Evolutionary conservation across 2,797 vertebrate genomes (phyloP), one percentile per base, ranked within the genome.

Genomic region (Pachyuromys duprasi): DNA sequence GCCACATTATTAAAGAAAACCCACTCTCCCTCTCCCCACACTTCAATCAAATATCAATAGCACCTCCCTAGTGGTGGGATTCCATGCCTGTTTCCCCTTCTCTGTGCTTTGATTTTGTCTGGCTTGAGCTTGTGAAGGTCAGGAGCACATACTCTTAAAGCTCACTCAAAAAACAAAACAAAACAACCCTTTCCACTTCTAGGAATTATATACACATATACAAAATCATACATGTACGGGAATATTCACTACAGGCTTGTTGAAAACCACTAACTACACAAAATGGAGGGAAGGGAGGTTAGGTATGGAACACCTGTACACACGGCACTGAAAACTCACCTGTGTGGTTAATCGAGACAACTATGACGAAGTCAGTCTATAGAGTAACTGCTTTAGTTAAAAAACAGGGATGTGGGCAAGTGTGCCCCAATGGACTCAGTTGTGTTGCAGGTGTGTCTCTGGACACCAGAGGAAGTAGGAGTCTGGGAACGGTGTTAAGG

Each of bases 141-240:
- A 76, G 17, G 26, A 0, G 12, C 28, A 69, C 31, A 60, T 24
- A 65, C 17, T 78, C n/a, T 55, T 75, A 78, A 88, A 15, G 87
- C 6, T 94, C 86, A 72, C 28, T 82, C 60, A 57, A 65, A 84
- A 86, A 81, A 49, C n/a, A n/a, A n/a, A n/a, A n/a, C n/a, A n/a
- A n/a, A n/a, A n/a, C n/a, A 49, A 45, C 45, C 3, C 57, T 88
- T 91, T 93, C 9, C 22, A 42, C 8, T 26, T 90, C 0, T 24
- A 79, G 53, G 26, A 88, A 74, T 49, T 42, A 45, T 28, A 8
- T 74, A 1, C 7, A 60, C 9, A 5, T 53, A 28, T 33, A 31
- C 3, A 45, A 42, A 95, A 90, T 53, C 49, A 60, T 60, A 13
- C 3, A 33, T 53, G 5, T 63, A 8, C 0, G 53, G 8, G 13